Base-by-base conservation (phyloP, 2,797 vertebrate species). In the Aplochiton taeniatus region DNA sequence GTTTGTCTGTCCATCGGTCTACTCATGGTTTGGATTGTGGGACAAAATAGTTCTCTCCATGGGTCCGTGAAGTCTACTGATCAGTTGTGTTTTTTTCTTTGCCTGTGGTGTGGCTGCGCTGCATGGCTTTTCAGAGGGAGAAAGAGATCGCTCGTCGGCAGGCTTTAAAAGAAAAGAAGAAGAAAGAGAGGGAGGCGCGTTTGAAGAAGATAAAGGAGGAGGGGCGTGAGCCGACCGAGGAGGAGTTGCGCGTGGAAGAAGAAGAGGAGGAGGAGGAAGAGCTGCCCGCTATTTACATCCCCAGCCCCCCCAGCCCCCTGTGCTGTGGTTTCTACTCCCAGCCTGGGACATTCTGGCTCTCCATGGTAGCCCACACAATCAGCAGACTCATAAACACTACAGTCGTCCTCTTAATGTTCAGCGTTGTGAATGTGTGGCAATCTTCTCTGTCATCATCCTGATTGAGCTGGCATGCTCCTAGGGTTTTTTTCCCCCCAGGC, bases 291-390 rank as follows among this genome's bases (percentile, higher is more conserved):
- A 73, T 96, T 46, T 90, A 90, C 64, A 73, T 93, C 45, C 96
- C 96, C 0, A 72, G 91, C 11, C 84, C 87, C 13, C 92, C 95
- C 20, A 96, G 95, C 85, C 93, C 92, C 6, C 87, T 98, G 49
- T 90, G 90, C 62, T 97, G 95, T 72, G 95, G 95, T 14, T 96
- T 98, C 89, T 96, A 98, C 81, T 96, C 96, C 49, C 63, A 71
- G 48, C 92, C 95, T 12, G 94, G 92, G 53, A 89, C 88, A 65
- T 98, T 98, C 86, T 98, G 96, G 96, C 87, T 98, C 45, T 96
- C 96, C 14, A 76, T 98, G 95, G 96, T 98, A 90, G 55, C 9
- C 60, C 63, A 64, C 47, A 72, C 48, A 49, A 42, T 11, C 31
- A 45, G 63, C 19, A 66, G 45, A 63, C 11, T 18, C 42, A 58